A percentile compares a stretch with the other conserved stretches of the same genome.
Conservation (phyloP, 2,888 invertebrate species). For the Cheilosia scutellata region DNA sequence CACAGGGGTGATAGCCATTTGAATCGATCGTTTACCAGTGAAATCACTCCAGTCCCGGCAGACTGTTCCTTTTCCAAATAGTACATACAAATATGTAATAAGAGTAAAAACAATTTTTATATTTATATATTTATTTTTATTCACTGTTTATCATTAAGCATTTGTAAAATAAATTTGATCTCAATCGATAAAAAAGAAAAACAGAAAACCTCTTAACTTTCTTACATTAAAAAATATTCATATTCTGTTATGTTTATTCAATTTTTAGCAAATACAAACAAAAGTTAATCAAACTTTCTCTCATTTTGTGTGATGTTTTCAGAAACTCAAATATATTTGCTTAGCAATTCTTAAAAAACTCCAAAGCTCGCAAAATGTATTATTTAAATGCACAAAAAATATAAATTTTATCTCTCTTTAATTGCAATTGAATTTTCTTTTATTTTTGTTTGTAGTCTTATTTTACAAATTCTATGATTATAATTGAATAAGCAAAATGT, state of each 20-base stretch:
- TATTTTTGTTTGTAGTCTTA: slow-evolving; percentile 2
- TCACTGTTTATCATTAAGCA: slow-evolving; percentile 61
- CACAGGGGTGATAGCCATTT: too few relatives aligned
- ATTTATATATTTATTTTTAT: slow-evolving; percentile 39
- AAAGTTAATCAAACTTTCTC: slow-evolving; percentile 25
- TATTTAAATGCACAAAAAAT: slow-evolving; percentile 57
- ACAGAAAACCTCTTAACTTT: slow-evolving; percentile 23
- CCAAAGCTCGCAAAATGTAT: slow-evolving; percentile 46
- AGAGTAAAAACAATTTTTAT: neutral
- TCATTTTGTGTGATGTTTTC: slow-evolving; percentile 49
- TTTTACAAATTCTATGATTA: slow-evolving; percentile 14
- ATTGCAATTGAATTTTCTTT: neutral
- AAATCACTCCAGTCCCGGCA: too few relatives aligned
- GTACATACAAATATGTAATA: too few relatives aligned
- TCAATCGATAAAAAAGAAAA: slow-evolving; percentile 30
- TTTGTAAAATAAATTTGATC: slow-evolving; percentile 54
- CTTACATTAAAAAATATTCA: slow-evolving; percentile 42
- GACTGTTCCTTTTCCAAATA: too few relatives aligned
- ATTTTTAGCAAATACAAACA: slow-evolving; percentile 42
- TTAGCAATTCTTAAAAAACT: slow-evolving; percentile 39
- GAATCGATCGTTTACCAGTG: too few relatives aligned
- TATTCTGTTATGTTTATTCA: slow-evolving; percentile 25
- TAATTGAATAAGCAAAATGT: slow-evolving; percentile 34
- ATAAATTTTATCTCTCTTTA: slow-evolving; percentile 20
- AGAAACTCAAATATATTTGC: slow-evolving; percentile 51